Base-by-base conservation (phyloP, 1,140 invertebrate genomes). In the Neuroterus valhalla region DNA sequence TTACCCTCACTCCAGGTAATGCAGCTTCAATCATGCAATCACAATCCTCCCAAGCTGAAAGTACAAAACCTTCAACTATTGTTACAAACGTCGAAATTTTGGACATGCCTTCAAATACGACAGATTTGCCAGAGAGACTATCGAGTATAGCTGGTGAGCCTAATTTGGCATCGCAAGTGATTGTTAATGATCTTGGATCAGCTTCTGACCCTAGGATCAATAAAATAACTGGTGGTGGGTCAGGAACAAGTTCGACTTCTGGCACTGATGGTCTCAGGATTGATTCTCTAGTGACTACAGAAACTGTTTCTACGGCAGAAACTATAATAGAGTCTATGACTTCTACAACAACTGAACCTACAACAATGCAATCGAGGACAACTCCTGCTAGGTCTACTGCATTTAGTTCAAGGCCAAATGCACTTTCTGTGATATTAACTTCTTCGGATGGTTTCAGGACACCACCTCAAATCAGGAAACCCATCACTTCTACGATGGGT, bases 341-440 rank as follows among this genome's bases (percentile, higher is more conserved):
- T 11, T 50, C 12, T 6, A n/a, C 2, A 26, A 31, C 14, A 15
- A n/a, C 31, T 0, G 55, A 62, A 11, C 8, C 3, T 15, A 31
- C 26, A 38, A 62, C 55, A 2, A 31, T 15, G 1, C 12, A 3
- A 1, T 15, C 55, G 3, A 26, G 55, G 14, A 31, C 21, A n/a
- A 26, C 31, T 6, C 55, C 55, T 4, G 21, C 55, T 26, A 62
- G 55, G n/a, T 62, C 55, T n/a, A 38, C 55, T n/a, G 26, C 55
- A n/a, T 62, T 62, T 11, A 6, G 2, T n/a, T 62, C 55, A 12
- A 62, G 55, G 15, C 55, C 55, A 26, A 62, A 23, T 31, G 6
- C 31, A 23, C n/a, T 26, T 10, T 15, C 55, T n/a, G 4, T 62
- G 4, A 62, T 10, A 31, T 38, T 23, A 31, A 62, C 55, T 1